Conservation (phyloP, 1,140 invertebrate genomes). For the Diplogasteroides magnus region DNA sequence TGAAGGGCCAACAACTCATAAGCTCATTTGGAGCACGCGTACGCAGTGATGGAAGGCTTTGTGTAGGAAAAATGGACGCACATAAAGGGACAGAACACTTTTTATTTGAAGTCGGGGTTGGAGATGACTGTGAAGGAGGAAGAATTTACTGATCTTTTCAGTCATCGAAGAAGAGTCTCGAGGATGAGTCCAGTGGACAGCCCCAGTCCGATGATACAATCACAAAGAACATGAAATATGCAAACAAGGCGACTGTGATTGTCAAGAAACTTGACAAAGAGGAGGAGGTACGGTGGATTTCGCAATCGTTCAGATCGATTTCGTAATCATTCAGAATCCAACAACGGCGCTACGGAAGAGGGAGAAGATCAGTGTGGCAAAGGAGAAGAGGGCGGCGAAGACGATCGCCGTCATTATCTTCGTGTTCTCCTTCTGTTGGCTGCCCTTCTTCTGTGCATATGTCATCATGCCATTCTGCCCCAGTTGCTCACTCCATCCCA, state of each 20-base stretch:
- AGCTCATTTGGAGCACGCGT: no score
- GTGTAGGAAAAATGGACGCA: no score
- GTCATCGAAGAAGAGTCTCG: no score
- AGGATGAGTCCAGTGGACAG: slow-evolving; percentile 3
- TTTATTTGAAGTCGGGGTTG: no score
- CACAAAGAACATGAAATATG: slow-evolving; percentile 20
- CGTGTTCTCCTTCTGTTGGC: slow-evolving; percentile 66
- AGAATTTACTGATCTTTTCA: no score
- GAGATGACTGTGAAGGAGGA: no score
- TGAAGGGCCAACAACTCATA: no score
- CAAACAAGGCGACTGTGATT: slow-evolving; percentile 14
- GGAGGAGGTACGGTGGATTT: slow-evolving; percentile 17
- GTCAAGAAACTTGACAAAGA: slow-evolving; percentile 14
- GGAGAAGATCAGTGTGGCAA: slow-evolving; percentile 56
- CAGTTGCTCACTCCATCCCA: slow-evolving; percentile 48
- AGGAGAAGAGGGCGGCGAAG: slow-evolving; percentile 66
- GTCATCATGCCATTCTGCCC: slow-evolving; percentile 65
- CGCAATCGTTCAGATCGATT: not conserved
- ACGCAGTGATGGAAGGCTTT: no score
- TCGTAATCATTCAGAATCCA: slow-evolving; percentile 30
- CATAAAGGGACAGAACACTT: no score
- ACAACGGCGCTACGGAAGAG: slow-evolving; percentile 42
- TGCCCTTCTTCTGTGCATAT: slow-evolving; percentile 67
- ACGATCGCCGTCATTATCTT: slow-evolving; percentile 67
- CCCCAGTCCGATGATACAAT: slow-evolving; percentile 8